A percentile compares a stretch with the other conserved stretches of the same genome.
Conservation (phyloP, 2,888 invertebrate genomes). For the Parnassius apollo region DNA sequence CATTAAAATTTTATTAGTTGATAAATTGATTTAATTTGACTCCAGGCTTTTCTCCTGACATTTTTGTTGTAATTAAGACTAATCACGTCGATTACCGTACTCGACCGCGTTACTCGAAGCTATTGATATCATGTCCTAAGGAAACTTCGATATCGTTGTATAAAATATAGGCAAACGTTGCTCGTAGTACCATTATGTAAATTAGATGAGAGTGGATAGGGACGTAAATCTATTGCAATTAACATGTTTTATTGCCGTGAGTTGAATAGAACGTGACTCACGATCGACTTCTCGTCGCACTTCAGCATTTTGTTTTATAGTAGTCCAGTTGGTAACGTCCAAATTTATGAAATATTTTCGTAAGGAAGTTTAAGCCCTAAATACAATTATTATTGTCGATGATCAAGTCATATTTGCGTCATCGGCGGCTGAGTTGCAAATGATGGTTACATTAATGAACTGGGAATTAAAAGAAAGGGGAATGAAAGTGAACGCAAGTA, state of each 20-base stretch:
- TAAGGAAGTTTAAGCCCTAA: too few species aligned
- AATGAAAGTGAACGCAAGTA: too few species aligned
- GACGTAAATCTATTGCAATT: constrained; percentile 30
- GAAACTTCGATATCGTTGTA: constrained; percentile 5
- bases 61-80: constrained; percentile 9
- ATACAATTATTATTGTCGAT: too few species aligned
- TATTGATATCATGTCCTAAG: constrained; percentile 7
- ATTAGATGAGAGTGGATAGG: constrained; percentile 24
- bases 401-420: too few species aligned
- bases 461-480: too few species aligned
- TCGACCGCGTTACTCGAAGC: not conserved
- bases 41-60: not conserved
- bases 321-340: too few species aligned
- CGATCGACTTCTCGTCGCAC: constrained; percentile 31
- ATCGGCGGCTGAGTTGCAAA: too few species aligned
- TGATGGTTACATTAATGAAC: too few species aligned
- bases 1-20: too few species aligned
- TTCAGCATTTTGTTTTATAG: constrained; percentile 12
- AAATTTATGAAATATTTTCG: too few species aligned
- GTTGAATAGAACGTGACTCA: constrained; percentile 36
- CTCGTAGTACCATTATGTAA: constrained; percentile 22
- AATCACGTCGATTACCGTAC: constrained; percentile 10
- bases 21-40: constrained; percentile 1
- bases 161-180: constrained; percentile 15
- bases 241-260: constrained; percentile 30